Percentiles rank a stretch among this genome's conserved stretches.
Conservation (phyloP, 1,140 invertebrate genomes). For the Cataglyphis hispanica region DNA sequence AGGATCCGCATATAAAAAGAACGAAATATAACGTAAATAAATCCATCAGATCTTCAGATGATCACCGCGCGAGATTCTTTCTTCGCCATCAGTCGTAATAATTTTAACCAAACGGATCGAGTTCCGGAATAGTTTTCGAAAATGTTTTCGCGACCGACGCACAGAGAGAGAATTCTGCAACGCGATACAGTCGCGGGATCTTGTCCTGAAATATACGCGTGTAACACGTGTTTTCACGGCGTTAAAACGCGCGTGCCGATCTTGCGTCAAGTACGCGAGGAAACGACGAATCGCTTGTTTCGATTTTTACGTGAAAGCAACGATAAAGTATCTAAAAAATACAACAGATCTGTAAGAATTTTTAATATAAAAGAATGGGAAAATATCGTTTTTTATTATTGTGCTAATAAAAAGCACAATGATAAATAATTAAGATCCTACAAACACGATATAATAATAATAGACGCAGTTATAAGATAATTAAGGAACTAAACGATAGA, state of each 20-base stretch:
- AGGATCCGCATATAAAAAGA: neutral
- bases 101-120: neutral
- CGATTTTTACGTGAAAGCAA: neutral
- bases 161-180: neutral
- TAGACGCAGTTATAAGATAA: neutral
- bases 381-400: neutral
- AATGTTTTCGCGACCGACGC: neutral
- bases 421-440: neutral
- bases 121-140: too few species aligned
- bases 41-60: conserved; percentile 2
- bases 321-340: neutral
- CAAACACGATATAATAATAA: neutral
- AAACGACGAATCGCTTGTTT: neutral
- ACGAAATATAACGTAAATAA: conserved; percentile 22
- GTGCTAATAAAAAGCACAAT: neutral
- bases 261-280: neutral
- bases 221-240: conserved; percentile 9
- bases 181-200: too few species aligned
- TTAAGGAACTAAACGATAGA: neutral
- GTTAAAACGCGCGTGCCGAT: conserved; percentile 24
- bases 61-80: neutral
- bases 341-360: too few species aligned
- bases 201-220: conserved; percentile 21
- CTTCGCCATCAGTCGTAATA: neutral
- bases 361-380: too few species aligned